Evolutionary conservation across 2,113 vertebrate genomes (phyloP).

Genomic region (Hoplias malabaricus): DNA sequence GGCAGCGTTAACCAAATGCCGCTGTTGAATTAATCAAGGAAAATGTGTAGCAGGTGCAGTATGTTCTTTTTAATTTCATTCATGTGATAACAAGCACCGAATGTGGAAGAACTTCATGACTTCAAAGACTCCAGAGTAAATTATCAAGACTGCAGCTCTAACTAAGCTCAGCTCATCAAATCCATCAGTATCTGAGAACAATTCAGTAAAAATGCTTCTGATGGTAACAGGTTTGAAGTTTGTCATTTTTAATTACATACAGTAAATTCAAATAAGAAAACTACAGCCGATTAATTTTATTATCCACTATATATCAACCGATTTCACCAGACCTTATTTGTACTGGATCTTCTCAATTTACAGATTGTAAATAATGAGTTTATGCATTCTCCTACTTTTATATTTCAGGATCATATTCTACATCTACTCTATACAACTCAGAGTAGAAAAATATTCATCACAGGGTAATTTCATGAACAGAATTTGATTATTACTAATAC

Average conservation of each 20-base stretch:
- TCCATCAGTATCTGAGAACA: neutral
- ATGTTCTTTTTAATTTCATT: neutral
- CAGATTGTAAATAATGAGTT: no score
- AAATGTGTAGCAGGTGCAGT: constrained; percentile 1
- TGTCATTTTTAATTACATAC: neutral
- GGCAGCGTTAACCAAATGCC: neutral
- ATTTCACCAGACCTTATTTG: no score
- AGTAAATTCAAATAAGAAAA: no score
- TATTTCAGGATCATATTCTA: no score
- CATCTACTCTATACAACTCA: no score
- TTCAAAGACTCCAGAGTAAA: neutral
- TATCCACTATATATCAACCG: no score
- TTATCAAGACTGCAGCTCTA: neutral
- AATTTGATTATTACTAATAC: no score
- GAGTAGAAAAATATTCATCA: no score
- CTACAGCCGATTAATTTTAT: no score
- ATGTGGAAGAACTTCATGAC: neutral
- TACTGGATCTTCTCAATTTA: no score
- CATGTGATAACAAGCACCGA: neutral
- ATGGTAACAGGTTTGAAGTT: neutral
- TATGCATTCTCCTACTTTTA: no score
- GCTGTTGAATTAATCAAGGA: neutral
- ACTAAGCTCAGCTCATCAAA: neutral
- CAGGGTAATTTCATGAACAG: no score
- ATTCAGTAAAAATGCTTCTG: neutral